Conservation (phyloP, 2,797 vertebrate genomes). For the Sternarchorhynchus goeldii region DNA sequence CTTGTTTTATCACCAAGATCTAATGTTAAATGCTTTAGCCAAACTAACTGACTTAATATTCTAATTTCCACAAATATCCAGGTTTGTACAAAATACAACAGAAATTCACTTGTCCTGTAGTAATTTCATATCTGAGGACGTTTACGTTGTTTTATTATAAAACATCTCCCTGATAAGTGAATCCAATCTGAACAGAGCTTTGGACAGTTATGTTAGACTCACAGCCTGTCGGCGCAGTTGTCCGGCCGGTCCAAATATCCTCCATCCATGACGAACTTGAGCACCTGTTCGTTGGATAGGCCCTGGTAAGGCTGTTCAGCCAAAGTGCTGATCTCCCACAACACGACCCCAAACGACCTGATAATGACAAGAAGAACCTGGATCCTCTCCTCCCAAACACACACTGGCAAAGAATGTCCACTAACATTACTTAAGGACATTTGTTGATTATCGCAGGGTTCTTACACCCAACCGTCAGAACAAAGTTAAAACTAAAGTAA, state of each 20-base stretch:
- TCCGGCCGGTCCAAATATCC: constrained; percentile 91
- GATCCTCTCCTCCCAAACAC: not conserved
- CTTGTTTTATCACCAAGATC: no score
- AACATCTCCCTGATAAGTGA: no score
- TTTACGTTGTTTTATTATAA: no score
- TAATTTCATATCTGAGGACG: no score
- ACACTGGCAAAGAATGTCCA: not conserved
- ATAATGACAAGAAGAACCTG: constrained; percentile 15
- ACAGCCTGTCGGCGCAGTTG: constrained; percentile 91
- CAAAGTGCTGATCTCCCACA: constrained; percentile 96
- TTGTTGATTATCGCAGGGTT: no score
- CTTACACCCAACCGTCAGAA: not conserved
- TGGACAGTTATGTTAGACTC: constrained; percentile 65
- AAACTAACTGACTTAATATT: no score
- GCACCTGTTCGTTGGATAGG: constrained; percentile 95
- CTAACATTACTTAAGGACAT: no score
- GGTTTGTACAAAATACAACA: no score
- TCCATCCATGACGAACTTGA: constrained; percentile 98
- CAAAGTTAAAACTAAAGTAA: not conserved
- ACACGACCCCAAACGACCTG: constrained; percentile 97
- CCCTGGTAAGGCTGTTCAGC: constrained; percentile 98
- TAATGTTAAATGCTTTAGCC: no score
- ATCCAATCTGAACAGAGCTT: no score
- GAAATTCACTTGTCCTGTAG: no score
- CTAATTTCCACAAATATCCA: no score